Conservation (phyloP, 2,888 invertebrate genomes). For the Pristionchus maxplancki region DNA sequence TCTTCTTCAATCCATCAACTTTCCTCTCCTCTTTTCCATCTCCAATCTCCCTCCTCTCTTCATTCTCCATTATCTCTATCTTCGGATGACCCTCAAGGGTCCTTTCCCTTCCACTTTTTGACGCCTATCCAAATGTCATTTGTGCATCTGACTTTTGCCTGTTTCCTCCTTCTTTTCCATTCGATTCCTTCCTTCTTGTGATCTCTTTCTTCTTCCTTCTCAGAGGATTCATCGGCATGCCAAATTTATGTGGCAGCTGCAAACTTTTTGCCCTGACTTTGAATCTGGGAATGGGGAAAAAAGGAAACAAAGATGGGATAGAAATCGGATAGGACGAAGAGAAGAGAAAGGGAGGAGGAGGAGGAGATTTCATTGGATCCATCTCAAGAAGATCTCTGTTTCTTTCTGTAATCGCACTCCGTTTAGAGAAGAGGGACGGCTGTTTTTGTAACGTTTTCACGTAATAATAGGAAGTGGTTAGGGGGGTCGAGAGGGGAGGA, state of each 20-base stretch:
- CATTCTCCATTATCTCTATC: conserved; percentile 2
- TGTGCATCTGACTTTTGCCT: not conserved
- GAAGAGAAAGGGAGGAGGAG: not conserved
- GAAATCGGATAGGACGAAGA: conserved; percentile 28
- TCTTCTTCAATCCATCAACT: conserved; percentile 33
- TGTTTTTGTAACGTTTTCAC: conserved; percentile 31
- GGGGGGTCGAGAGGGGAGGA: not conserved
- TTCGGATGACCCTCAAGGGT: conserved; percentile 9
- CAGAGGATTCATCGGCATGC: not conserved
- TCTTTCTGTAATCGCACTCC: not conserved
- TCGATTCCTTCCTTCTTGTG: not conserved
- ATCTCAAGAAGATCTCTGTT: not conserved
- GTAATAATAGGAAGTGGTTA: conserved; percentile 21
- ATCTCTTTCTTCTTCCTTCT: not conserved
- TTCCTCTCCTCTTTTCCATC: not conserved
- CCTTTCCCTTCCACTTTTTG: conserved; percentile 2
- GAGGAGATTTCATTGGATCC: not conserved
- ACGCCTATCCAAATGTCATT: not conserved
- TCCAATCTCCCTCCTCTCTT: conserved; percentile 39
- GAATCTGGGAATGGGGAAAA: conserved; percentile 24
- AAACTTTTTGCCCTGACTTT: not conserved
- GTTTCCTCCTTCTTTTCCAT: not conserved
- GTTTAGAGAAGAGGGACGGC: not conserved
- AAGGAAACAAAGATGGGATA: conserved; percentile 26
- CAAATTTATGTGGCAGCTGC: not conserved